Conservation (phyloP, 2,797 vertebrate genomes). For the Paguma larvata region DNA sequence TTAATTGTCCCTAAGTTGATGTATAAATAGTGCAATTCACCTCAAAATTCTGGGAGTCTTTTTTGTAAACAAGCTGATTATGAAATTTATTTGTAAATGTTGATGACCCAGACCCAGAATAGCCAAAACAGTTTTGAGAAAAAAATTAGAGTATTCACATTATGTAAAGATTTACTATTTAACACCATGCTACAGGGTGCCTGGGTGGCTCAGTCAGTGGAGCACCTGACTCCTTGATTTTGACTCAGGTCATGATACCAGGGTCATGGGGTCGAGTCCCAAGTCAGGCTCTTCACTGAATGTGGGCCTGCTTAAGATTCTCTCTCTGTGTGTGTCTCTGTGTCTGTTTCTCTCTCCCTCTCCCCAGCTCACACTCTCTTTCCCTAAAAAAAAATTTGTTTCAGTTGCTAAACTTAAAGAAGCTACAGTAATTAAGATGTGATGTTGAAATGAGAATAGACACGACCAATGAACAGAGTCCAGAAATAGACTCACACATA, state of each 20-base stretch:
- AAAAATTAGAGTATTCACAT: background rate
- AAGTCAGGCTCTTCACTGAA: background rate
- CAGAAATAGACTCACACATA: too few relatives aligned
- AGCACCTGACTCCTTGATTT: background rate
- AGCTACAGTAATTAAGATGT: background rate
- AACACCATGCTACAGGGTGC: background rate
- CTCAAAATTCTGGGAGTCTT: background rate
- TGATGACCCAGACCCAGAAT: background rate
- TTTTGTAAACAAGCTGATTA: background rate
- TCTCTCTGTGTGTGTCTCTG: too few relatives aligned
- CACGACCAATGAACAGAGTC: background rate
- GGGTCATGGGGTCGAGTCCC: background rate
- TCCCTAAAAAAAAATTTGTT: too few relatives aligned
- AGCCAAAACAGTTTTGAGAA: background rate
- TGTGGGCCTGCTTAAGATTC: too few relatives aligned
- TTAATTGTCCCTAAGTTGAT: background rate
- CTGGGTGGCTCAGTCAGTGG: background rate
- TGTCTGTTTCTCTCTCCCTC: too few relatives aligned
- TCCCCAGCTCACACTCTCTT: too few relatives aligned
- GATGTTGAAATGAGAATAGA: background rate
- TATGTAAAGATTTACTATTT: background rate
- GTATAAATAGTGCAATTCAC: background rate
- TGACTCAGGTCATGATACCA: fast-evolving
- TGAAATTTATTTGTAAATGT: background rate
- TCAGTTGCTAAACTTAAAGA: too few relatives aligned